These are phyloP conservation scores for Amphimallon solstitiale DNA, from an alignment of 2,888 invertebrate genomes.

Conservation along the genomic window DNA sequence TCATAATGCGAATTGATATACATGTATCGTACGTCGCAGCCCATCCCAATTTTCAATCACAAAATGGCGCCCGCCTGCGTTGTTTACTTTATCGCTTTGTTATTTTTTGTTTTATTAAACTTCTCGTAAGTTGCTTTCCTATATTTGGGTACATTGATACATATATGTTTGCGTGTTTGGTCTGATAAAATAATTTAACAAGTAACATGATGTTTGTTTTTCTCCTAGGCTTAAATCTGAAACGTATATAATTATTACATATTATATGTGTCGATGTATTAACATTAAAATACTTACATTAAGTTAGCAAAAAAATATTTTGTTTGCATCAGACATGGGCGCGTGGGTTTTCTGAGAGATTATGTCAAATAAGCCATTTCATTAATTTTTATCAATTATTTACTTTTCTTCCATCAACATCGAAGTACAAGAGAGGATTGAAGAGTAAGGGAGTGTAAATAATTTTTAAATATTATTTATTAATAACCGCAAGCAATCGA, in stretches of 20 bases:
- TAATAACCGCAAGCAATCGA: too few relatives aligned
- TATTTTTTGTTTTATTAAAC: constrained; percentile 13
- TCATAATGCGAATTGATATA: constrained; percentile 19
- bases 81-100: neutral
- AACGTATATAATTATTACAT: too few relatives aligned
- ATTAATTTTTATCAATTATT: neutral
- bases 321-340: neutral
- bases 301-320: neutral
- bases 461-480: too few relatives aligned
- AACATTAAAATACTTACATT: neutral
- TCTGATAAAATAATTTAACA: neutral
- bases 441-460: too few relatives aligned
- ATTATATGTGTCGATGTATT: neutral
- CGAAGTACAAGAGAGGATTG: too few relatives aligned
- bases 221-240: too few relatives aligned
- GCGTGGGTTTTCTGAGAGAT: constrained; percentile 9
- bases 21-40: neutral
- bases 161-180: neutral
- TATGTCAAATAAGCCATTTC: constrained; percentile 2
- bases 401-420: too few relatives aligned
- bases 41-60: constrained; percentile 25
- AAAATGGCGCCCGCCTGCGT: constrained; percentile 22
- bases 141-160: neutral
- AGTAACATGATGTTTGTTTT: neutral
- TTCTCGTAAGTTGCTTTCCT: neutral